phyloP scores from a whole-genome alignment of 1,140 invertebrate genomes.

The Thaumatotibia leucotreta region DNA sequence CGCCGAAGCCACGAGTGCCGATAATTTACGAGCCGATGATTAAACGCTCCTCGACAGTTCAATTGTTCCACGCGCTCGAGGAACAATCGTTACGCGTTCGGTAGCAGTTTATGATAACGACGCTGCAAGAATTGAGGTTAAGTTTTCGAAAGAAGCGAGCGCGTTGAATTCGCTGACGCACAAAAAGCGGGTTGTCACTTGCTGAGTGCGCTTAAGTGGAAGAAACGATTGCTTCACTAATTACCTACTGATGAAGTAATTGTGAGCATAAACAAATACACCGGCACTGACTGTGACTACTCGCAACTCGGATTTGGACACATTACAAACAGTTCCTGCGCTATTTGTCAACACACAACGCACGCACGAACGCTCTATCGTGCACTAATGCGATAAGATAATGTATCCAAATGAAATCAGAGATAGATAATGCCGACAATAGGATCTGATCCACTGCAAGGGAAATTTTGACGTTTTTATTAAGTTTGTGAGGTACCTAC shows the following conservation, averaged over 20 bases:
- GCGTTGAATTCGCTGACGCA: constrained; percentile 48
- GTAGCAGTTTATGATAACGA: constrained; percentile 10
- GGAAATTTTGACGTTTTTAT: not conserved
- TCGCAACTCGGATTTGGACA: constrained; percentile 35
- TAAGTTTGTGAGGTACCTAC: not conserved
- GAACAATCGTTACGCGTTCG: constrained; percentile 23
- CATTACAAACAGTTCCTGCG: constrained; percentile 32
- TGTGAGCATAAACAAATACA: constrained; percentile 59
- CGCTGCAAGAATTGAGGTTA: constrained; percentile 19
- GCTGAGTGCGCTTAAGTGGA: constrained; percentile 46
- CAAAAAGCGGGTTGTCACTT: constrained; percentile 33
- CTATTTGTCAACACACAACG: constrained; percentile 26
- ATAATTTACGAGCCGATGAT: constrained; percentile 50
- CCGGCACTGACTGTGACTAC: constrained; percentile 30
- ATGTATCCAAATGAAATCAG: constrained; percentile 1
- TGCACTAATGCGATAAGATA: constrained; percentile 16
- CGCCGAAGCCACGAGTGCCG: constrained; percentile 34
- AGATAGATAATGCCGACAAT: constrained; percentile 1
- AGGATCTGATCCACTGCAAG: not conserved
- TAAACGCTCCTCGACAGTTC: constrained; percentile 26
- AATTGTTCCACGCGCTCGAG: constrained; percentile 37
- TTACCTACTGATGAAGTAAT: constrained; percentile 45
- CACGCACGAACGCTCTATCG: constrained; percentile 11
- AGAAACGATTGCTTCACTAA: constrained; percentile 61
- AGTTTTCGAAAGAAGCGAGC: constrained; percentile 44